Evolutionary conservation across 1,140 invertebrate genomes (phyloP).

Genomic region (Polypedilum vanderplanki): DNA sequence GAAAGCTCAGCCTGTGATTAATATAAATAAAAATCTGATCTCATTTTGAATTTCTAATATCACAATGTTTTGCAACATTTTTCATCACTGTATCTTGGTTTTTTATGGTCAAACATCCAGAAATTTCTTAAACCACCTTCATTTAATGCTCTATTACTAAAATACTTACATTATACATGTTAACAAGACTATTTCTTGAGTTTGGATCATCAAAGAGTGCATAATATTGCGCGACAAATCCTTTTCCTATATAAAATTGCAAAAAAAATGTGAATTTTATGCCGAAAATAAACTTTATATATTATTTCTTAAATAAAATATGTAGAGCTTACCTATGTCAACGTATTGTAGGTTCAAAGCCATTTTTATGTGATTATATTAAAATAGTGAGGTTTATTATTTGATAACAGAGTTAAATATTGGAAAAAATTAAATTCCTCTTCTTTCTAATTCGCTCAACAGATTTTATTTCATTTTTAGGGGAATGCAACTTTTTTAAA

Average conservation of each 20-base stretch:
- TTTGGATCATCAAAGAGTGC: conserved; percentile 78
- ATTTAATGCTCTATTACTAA: background rate
- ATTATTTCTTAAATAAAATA: background rate
- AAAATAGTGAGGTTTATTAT: background rate
- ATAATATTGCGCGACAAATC: conserved; percentile 91
- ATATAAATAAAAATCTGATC: background rate
- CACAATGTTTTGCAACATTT: background rate
- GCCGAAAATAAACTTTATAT: background rate
- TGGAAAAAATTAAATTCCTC: no score
- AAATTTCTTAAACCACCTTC: background rate
- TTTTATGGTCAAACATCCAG: background rate
- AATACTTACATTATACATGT: conserved; percentile 85
- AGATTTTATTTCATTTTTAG: no score
- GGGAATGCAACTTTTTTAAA: no score
- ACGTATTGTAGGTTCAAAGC: conserved; percentile 83
- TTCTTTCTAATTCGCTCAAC: no score
- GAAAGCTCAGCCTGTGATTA: conserved; percentile 74
- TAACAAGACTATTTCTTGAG: conserved; percentile 70
- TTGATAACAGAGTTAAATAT: background rate
- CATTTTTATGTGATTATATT: background rate
- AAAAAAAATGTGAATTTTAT: background rate
- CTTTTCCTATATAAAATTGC: conserved; percentile 50
- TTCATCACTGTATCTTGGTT: no score
- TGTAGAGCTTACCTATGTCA: conserved; percentile 54
- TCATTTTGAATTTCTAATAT: background rate